A percentile compares a stretch with the other conserved stretches of the same genome.
phyloP scores from a whole-genome alignment of 2,888 invertebrate genomes.

The Melanotus villosus region DNA sequence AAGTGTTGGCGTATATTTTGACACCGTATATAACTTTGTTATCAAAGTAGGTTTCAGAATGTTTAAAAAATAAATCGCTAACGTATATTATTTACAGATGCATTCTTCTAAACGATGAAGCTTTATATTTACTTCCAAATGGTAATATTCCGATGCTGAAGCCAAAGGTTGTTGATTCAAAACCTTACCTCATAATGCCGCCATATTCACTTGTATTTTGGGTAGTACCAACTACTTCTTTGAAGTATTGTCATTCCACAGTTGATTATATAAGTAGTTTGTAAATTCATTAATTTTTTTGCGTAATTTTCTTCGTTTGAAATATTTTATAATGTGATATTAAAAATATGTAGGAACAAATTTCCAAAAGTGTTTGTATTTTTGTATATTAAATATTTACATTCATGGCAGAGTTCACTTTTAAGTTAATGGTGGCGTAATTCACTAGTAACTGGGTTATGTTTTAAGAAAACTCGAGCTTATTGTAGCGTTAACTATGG shows the following conservation, averaged over 20 bases:
- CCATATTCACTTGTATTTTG: conserved; percentile 78
- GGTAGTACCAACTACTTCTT: conserved; percentile 66
- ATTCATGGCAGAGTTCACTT: too few relatives aligned
- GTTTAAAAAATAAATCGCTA: neutral
- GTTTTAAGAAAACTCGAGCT: too few relatives aligned
- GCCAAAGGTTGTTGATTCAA: conserved; percentile 69
- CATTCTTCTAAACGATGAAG: conserved; percentile 73
- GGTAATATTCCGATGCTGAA: conserved; percentile 71
- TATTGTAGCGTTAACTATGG: too few relatives aligned
- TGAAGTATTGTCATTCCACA: neutral
- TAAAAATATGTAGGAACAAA: too few relatives aligned
- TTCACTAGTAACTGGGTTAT: too few relatives aligned
- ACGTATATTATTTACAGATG: conserved; percentile 65
- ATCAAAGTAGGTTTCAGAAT: conserved; percentile 54
- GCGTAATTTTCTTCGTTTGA: too few relatives aligned
- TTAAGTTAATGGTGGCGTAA: too few relatives aligned
- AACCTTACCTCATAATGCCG: conserved; percentile 72
- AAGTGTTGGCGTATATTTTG: conserved; percentile 71
- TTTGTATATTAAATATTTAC: too few relatives aligned
- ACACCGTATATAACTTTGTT: conserved; percentile 64
- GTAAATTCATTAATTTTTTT: neutral
- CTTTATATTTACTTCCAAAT: conserved; percentile 69
- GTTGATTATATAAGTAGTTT: neutral
- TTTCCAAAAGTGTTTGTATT: too few relatives aligned
- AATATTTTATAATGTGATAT: neutral